These are phyloP conservation scores for Drosophila trapezifrons DNA, from an alignment of 1,140 invertebrate genomes.

Conservation along the genomic window DNA sequence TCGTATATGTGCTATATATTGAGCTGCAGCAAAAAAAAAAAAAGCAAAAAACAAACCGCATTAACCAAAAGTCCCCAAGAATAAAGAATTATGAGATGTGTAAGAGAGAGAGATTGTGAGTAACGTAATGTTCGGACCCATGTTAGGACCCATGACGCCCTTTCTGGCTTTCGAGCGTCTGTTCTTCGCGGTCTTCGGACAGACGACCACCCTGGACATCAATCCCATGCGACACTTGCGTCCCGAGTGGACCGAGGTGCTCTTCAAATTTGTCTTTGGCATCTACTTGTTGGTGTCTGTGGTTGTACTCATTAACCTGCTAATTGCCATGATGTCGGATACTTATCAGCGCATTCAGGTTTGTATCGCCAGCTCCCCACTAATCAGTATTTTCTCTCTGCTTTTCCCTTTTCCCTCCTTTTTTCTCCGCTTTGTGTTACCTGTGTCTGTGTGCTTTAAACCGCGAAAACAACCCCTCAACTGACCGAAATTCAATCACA, in stretches of 20 bases:
- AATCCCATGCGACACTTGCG: slow-evolving; percentile 88
- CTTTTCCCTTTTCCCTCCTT: slow-evolving; percentile 43
- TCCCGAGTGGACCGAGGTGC: slow-evolving; percentile 90
- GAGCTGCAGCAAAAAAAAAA: slow-evolving; percentile 35
- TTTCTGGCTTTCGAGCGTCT: slow-evolving; percentile 97
- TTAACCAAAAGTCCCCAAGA: slow-evolving; percentile 22
- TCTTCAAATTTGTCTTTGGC: slow-evolving; percentile 95
- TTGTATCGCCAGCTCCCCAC: slow-evolving; percentile 77
- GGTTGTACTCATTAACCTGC: slow-evolving; percentile 98
- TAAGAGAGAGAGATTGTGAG: slow-evolving; percentile 36
- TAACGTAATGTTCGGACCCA: slow-evolving; percentile 45
- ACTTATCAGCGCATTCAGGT: slow-evolving; percentile 99
- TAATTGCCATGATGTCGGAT: slow-evolving; percentile 99
- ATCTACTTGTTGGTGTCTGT: slow-evolving; percentile 99
- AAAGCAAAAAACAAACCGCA: too few species aligned
- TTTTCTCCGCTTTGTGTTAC: slow-evolving; percentile 17
- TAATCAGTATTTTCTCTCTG: slow-evolving; percentile 67
- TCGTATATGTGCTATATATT: slow-evolving; percentile 26
- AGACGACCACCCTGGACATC: slow-evolving; percentile 94
- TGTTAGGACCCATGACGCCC: slow-evolving; percentile 92
- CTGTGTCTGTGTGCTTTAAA: slow-evolving; percentile 32
- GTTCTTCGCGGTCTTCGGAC: slow-evolving; percentile 98
- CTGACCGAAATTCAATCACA: slow-evolving; percentile 32
- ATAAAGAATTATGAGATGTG: slow-evolving; percentile 26
- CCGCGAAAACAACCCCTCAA: slow-evolving; percentile 37